Percentiles rank a stretch among this genome's conserved stretches.
phyloP scores from a whole-genome alignment of 2,113 vertebrate species.

The Mixornis gularis region DNA sequence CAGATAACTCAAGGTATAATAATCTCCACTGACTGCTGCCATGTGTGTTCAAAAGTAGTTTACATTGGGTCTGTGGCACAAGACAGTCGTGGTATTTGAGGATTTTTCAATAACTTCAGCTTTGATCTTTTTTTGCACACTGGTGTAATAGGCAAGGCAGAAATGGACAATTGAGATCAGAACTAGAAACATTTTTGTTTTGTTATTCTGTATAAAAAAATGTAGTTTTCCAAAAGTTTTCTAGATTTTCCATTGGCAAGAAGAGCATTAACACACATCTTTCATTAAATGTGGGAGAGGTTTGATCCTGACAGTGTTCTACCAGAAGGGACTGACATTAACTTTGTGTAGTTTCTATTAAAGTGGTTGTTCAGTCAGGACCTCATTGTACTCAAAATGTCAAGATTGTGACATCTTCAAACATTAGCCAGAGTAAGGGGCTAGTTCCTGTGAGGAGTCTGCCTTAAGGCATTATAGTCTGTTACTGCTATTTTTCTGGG shows the following conservation, averaged over 20 bases:
- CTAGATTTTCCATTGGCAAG: background rate
- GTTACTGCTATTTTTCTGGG: background rate
- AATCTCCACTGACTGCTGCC: background rate
- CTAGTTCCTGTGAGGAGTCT: background rate
- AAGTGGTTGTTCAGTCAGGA: background rate
- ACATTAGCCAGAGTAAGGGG: background rate
- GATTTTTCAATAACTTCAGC: background rate
- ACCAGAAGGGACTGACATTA: background rate
- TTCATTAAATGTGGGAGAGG: background rate
- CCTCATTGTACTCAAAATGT: conserved; percentile 15
- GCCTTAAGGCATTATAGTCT: background rate
- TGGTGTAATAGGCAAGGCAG: background rate
- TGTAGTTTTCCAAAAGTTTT: background rate
- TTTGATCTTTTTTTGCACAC: background rate
- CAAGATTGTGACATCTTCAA: background rate
- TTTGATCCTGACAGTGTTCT: background rate
- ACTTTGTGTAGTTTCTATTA: background rate
- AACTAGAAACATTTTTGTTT: background rate
- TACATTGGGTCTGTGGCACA: background rate
- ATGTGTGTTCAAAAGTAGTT: background rate
- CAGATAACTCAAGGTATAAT: background rate
- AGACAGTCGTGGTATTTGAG: background rate
- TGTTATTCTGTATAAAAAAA: background rate
- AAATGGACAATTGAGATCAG: background rate
- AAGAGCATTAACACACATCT: background rate